Percentiles rank a stretch among this genome's conserved stretches.
Conservation (phyloP, 2,113 vertebrate species). For the Trichechus manatus region DNA sequence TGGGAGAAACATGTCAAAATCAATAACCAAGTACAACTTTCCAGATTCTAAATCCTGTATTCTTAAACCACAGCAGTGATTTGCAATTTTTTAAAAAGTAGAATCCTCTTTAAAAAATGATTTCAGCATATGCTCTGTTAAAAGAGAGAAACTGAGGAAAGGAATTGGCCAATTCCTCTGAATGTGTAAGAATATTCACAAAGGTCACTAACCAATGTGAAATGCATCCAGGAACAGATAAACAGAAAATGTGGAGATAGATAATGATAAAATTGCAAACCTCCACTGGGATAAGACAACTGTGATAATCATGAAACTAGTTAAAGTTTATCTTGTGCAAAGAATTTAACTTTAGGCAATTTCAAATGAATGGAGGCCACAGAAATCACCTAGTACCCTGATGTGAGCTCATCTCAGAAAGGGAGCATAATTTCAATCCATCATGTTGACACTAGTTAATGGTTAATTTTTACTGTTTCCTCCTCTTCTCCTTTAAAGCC, state of each 20-base stretch:
- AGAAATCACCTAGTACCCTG: neutral
- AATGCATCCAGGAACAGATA: neutral
- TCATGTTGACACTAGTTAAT: neutral
- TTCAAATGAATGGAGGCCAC: neutral
- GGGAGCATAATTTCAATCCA: neutral
- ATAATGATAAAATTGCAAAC: neutral
- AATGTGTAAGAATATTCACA: neutral
- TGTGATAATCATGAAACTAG: neutral
- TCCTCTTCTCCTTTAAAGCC: neutral
- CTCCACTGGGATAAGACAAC: neutral
- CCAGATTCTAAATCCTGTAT: neutral
- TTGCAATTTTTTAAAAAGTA: neutral
- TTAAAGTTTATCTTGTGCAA: neutral
- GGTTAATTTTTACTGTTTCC: neutral
- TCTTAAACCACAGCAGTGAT: neutral
- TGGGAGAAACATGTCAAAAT: neutral
- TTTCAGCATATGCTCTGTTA: neutral
- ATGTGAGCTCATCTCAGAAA: neutral
- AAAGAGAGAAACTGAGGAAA: neutral
- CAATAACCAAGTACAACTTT: neutral
- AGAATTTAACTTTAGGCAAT: neutral
- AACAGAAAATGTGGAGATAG: neutral
- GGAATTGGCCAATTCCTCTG: neutral
- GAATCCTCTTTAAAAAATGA: neutral
- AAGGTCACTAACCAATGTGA: neutral